These are phyloP conservation scores for Athrips mouffetella DNA, from an alignment of 2,888 invertebrate species.

Conservation along the genomic window DNA sequence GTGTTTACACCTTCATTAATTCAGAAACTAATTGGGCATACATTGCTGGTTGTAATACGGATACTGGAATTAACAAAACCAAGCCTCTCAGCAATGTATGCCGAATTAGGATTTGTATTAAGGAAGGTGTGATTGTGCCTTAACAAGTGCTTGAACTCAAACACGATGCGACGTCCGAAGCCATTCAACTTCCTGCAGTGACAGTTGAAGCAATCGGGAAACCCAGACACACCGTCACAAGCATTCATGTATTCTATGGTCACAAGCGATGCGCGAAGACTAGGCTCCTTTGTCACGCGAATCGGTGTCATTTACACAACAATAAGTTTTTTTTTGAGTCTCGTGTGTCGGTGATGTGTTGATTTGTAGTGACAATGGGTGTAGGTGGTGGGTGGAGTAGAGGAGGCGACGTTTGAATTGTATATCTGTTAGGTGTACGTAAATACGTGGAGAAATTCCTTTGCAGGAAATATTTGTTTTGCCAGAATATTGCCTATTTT, in stretches of 20 bases:
- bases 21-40: no score
- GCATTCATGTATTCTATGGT: not conserved
- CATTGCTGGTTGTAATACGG: no score
- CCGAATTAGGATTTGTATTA: no score
- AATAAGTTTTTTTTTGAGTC: constrained; percentile 2
- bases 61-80: no score
- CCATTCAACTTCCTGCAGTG: not conserved
- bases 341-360: not conserved
- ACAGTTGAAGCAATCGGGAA: not conserved
- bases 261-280: not conserved
- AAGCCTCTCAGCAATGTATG: no score
- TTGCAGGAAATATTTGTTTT: no score
- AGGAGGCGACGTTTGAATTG: not conserved
- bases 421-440: not conserved
- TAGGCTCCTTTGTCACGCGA: constrained; percentile 3
- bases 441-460: not conserved
- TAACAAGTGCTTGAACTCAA: not conserved
- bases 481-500: no score
- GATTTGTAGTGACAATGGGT: not conserved
- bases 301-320: constrained; percentile 5
- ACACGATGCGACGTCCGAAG: not conserved
- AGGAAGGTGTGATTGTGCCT: no score
- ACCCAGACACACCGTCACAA: not conserved
- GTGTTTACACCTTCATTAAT: no score
- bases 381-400: constrained; percentile 3